Percentiles rank a stretch among this genome's conserved stretches.
Conservation (phyloP, 2,797 vertebrate genomes). For the Pterois miles region DNA sequence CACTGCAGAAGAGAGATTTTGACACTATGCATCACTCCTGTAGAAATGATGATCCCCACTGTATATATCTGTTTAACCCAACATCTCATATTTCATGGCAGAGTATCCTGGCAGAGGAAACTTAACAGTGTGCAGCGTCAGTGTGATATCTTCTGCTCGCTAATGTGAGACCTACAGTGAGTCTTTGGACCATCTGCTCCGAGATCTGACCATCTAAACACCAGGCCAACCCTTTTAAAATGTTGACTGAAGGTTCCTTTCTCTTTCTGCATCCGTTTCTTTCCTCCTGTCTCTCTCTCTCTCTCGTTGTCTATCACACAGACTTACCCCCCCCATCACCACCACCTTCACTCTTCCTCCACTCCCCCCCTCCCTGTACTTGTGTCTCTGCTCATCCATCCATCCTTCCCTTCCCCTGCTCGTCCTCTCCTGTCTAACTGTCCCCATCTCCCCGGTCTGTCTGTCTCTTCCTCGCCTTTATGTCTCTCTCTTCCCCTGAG, state of each 20-base stretch:
- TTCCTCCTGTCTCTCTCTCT: not conserved
- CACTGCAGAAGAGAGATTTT: constrained; percentile 1
- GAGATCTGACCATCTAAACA: constrained; percentile 38
- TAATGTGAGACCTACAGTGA: constrained; percentile 53
- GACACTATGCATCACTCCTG: not conserved
- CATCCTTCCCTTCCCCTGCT: not conserved
- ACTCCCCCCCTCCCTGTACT: not conserved
- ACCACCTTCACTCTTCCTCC: too few species aligned
- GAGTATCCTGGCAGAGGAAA: constrained; percentile 13
- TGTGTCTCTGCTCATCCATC: constrained; percentile 9
- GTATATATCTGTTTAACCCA: constrained; percentile 10
- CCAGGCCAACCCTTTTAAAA: constrained; percentile 40
- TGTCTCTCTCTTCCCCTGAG: constrained; percentile 39
- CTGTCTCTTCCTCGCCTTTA: constrained; percentile 25
- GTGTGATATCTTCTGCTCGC: constrained; percentile 26
- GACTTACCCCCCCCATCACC: not conserved
- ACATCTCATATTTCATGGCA: constrained; percentile 3
- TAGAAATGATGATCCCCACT: constrained; percentile 1
- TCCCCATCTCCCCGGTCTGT: constrained; percentile 21
- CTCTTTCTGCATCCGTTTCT: not conserved
- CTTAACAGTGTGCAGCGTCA: constrained; percentile 2
- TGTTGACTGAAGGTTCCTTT: constrained; percentile 37
- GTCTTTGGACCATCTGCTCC: constrained; percentile 61
- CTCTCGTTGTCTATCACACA: not conserved
- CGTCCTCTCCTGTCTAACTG: constrained; percentile 23